These are phyloP conservation scores for Schizopygopsis malacanthus DNA, from an alignment of 2,797 vertebrate species.

Conservation along the genomic window DNA sequence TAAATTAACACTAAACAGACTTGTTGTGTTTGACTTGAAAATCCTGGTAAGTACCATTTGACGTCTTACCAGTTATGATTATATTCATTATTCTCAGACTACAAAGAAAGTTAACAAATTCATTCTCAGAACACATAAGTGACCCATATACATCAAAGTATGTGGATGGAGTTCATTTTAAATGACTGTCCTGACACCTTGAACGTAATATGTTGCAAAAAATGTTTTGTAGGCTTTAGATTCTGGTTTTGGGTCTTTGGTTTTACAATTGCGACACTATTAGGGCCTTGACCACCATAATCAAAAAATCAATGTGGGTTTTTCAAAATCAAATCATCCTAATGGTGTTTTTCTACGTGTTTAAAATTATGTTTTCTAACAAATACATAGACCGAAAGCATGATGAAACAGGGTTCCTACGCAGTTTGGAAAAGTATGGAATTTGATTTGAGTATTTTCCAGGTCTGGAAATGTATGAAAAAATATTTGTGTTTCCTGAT, in stretches of 20 bases:
- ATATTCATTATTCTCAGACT: background rate
- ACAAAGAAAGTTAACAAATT: background rate
- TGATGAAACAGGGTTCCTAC: background rate
- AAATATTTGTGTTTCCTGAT: too few relatives aligned
- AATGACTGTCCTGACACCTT: background rate
- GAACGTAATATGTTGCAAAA: background rate
- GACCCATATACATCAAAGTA: background rate
- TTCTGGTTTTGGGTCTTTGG: background rate
- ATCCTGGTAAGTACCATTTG: constrained; percentile 10
- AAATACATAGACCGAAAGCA: background rate
- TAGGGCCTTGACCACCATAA: background rate
- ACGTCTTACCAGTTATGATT: background rate
- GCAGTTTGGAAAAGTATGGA: too few relatives aligned
- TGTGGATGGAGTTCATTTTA: background rate
- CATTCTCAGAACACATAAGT: background rate
- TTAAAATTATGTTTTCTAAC: background rate
- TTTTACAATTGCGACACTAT: background rate
- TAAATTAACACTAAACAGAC: constrained; percentile 51
- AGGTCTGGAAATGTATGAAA: too few relatives aligned
- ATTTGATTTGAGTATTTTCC: too few relatives aligned
- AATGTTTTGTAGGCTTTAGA: background rate
- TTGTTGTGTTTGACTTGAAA: constrained; percentile 2
- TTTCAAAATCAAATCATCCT: background rate
- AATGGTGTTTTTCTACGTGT: background rate
- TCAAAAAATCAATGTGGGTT: background rate